These are phyloP conservation scores for Pachypanchax playfairii DNA, from an alignment of 2,113 vertebrate genomes.

Conservation along the genomic window DNA sequence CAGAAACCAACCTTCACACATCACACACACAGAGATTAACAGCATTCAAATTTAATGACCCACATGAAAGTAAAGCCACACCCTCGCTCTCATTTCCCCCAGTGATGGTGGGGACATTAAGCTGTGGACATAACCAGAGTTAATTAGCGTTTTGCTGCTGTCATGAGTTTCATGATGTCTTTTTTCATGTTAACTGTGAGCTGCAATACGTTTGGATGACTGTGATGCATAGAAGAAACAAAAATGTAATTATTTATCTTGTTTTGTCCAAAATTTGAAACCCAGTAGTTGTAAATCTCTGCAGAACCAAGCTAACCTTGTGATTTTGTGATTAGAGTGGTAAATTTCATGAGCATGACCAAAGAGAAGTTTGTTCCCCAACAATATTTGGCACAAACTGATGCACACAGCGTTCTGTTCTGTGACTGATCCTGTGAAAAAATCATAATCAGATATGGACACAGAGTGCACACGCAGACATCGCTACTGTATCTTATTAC, in stretches of 20 bases:
- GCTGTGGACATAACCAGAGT: background rate
- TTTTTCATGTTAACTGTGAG: background rate
- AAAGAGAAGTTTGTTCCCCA: background rate
- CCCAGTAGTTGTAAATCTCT: too few species aligned
- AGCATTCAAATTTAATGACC: constrained; percentile 4
- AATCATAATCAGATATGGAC: background rate
- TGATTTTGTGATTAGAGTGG: background rate
- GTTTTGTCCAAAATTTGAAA: too few species aligned
- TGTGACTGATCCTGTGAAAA: constrained; percentile 10
- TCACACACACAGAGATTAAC: constrained; percentile 19
- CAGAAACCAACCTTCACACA: constrained; percentile 1
- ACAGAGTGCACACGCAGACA: background rate
- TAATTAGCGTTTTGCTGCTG: background rate
- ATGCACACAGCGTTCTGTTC: constrained; percentile 6
- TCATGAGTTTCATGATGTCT: too few species aligned
- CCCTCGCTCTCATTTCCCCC: background rate
- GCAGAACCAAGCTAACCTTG: background rate
- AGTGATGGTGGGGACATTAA: constrained; percentile 15
- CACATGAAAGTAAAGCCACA: background rate
- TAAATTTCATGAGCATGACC: background rate
- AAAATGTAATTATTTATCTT: background rate
- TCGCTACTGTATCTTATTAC: background rate
- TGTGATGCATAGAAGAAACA: background rate
- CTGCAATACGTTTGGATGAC: too few species aligned
- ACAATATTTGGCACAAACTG: background rate